Evolutionary conservation across 2,888 invertebrate species (phyloP).

Genomic region (Pterostichus niger): DNA sequence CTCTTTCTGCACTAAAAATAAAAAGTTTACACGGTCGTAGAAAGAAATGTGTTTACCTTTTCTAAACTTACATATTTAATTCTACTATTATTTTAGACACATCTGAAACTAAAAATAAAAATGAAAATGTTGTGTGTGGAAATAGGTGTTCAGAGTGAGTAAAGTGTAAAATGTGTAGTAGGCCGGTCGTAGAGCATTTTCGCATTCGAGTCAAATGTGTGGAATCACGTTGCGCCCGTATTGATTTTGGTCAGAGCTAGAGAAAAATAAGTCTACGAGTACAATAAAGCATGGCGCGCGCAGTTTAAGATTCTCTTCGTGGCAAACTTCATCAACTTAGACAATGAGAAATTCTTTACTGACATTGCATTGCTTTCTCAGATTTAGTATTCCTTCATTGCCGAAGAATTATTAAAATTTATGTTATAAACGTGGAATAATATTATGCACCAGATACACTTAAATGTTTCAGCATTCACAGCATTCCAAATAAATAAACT

Average conservation of each 20-base stretch:
- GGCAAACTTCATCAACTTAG: slow-evolving; percentile 44
- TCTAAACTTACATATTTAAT: no score
- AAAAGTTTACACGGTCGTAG: no score
- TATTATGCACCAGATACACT: slow-evolving; percentile 5
- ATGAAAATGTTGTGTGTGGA: no score
- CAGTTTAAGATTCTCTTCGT: slow-evolving; percentile 70
- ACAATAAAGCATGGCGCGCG: slow-evolving; percentile 74
- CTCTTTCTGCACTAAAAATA: no score
- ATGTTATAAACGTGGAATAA: slow-evolving; percentile 25
- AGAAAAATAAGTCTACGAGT: slow-evolving; percentile 77
- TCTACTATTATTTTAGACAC: no score
- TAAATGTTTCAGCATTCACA: neutral
- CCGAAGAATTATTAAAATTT: slow-evolving; percentile 46
- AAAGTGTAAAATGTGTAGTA: neutral
- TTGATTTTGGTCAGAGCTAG: slow-evolving; percentile 75
- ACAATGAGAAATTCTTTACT: slow-evolving; percentile 18
- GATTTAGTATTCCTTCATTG: slow-evolving; percentile 8
- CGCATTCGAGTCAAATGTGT: slow-evolving; percentile 18
- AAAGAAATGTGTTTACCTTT: no score
- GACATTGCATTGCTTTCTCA: neutral
- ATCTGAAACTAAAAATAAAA: no score
- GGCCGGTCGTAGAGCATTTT: slow-evolving; percentile 17
- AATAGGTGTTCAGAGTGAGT: no score
- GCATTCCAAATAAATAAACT: slow-evolving; percentile 7
- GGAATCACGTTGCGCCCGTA: slow-evolving; percentile 70